These are phyloP conservation scores for Spodoptera frugiperda DNA, from an alignment of 1,140 invertebrate species.

Conservation along the genomic window DNA sequence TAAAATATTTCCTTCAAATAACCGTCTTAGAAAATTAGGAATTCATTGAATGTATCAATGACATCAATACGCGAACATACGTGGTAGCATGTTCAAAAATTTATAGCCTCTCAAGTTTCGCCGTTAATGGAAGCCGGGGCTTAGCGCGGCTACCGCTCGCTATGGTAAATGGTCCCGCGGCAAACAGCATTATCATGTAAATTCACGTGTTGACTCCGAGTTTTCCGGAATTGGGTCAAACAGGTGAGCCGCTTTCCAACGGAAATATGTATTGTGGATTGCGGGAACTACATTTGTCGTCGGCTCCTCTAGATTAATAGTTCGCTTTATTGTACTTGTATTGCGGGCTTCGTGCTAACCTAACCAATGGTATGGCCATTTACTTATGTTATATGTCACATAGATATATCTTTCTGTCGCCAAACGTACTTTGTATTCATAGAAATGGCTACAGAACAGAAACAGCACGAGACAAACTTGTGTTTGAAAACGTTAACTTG, in stretches of 20 bases:
- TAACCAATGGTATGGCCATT: too few species aligned
- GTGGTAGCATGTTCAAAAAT: constrained; percentile 23
- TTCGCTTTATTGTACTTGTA: constrained; percentile 10
- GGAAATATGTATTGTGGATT: constrained; percentile 48
- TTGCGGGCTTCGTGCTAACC: neutral
- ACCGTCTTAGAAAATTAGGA: too few species aligned
- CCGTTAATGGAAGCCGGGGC: constrained; percentile 11
- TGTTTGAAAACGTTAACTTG: neutral
- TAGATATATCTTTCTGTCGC: too few species aligned
- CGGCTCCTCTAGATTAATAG: constrained; percentile 32
- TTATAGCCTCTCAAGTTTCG: constrained; percentile 11
- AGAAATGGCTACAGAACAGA: too few species aligned
- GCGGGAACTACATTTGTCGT: constrained; percentile 41
- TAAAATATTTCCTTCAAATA: too few species aligned
- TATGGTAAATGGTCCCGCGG: constrained; percentile 58
- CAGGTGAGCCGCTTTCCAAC: constrained; percentile 40
- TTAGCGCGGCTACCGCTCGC: constrained; percentile 13
- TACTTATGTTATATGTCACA: too few species aligned
- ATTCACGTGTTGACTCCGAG: constrained; percentile 63
- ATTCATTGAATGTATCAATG: too few species aligned
- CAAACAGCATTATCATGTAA: constrained; percentile 75
- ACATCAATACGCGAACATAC: neutral
- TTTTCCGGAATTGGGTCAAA: constrained; percentile 57
- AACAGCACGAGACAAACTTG: too few species aligned
- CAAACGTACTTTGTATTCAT: too few species aligned